Evolutionary conservation across 2,797 vertebrate species (phyloP), one percentile per base, ranked within the genome.

Genomic region (Amniataba percoides): DNA sequence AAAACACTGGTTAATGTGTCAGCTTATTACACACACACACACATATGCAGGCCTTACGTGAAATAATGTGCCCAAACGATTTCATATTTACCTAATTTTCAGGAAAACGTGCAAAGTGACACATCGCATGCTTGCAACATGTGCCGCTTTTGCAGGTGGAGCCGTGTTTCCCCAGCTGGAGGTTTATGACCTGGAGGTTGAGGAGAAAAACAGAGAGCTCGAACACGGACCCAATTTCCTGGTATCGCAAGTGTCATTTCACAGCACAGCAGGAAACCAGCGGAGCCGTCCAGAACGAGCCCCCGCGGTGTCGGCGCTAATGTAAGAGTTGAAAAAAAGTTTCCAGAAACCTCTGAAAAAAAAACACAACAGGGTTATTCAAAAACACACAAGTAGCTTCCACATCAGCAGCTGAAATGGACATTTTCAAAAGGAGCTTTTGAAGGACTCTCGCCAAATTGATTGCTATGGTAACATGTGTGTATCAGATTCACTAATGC

Each of bases 191-290:
- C 51, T 43, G 34, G 9, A 40, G 49, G 23, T 5, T 9, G n/a
- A 23, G 49, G 19, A 58, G 39, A 36, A 74, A 80, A 77, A 78
- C 51, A 55, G 15, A 4, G 16, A 58, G 43, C 43, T 52, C 34
- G 23, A 46, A 58, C 45, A 45, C 7, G 0, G n/a, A 71, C 59
- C 18, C 70, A 77, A 76, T 81, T 87, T 85, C 70, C 77, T 3
- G 1, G 10, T 60, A 57, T 63, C 65, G 49, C 21, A 60, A 74
- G 53, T 65, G 65, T 74, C 40, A 81, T 74, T 81, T 84, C 31
- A 19, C 45, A 48, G 49, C 80, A 68, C 83, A 84, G 79, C 80
- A 69, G 77, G 76, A 27, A 7, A 80, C 36, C 78, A 67, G 40
- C 43, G 34, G 9, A 62, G 68, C 0, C 6, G 53, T 40, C n/a